phyloP scores from a whole-genome alignment of 2,113 vertebrate genomes.

The Bubo blakistoni region DNA sequence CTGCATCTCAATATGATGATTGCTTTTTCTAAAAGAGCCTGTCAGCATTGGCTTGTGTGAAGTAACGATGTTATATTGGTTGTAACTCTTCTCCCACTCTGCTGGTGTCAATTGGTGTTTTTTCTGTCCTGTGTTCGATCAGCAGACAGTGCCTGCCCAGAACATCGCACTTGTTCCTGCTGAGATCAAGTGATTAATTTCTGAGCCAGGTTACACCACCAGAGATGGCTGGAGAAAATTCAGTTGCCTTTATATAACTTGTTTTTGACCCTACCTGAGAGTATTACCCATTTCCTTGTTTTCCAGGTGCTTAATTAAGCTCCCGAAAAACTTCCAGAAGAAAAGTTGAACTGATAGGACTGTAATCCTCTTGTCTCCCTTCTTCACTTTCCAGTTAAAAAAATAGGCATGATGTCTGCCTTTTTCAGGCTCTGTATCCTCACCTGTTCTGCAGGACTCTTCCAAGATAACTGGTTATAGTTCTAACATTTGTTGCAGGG shows the following conservation, averaged over 20 bases:
- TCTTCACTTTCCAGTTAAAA: neutral
- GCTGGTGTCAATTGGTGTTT: neutral
- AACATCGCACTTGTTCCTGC: neutral
- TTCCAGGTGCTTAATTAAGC: neutral
- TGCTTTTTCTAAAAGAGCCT: neutral
- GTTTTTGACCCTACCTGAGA: neutral
- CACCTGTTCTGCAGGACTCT: neutral
- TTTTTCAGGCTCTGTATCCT: neutral
- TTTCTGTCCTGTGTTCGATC: neutral
- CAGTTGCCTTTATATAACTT: neutral
- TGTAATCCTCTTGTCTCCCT: neutral
- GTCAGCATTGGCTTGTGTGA: neutral
- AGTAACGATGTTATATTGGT: neutral
- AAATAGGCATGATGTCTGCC: neutral
- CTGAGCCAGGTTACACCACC: neutral
- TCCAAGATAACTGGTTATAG: neutral
- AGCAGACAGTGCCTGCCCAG: neutral
- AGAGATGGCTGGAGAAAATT: neutral
- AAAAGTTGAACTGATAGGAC: neutral
- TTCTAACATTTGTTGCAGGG: neutral
- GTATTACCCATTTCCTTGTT: neutral
- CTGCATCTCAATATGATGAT: neutral
- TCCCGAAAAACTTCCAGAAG: neutral
- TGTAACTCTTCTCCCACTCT: neutral
- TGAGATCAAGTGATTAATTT: fast-evolving